Conservation (phyloP, 1,140 invertebrate genomes). For the Drosophila elegans region DNA sequence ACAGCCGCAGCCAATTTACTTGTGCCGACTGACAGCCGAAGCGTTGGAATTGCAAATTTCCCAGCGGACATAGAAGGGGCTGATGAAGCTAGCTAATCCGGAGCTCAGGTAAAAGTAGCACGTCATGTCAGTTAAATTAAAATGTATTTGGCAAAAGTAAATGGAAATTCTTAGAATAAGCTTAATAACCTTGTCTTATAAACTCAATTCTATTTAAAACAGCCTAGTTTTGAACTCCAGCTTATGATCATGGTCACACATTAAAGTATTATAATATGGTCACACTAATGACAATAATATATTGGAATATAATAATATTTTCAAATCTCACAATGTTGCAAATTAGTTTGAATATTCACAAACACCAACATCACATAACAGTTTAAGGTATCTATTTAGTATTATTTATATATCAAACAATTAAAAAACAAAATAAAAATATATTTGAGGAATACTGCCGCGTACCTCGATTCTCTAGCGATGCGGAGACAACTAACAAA, state of each 20-base stretch:
- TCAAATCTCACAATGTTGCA: background rate
- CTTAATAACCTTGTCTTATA: background rate
- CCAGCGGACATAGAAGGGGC: background rate
- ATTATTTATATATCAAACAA: no score
- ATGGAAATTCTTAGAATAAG: no score
- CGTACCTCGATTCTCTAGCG: slow-evolving; percentile 28
- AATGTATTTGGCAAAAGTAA: background rate
- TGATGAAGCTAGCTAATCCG: slow-evolving; percentile 11
- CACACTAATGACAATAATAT: background rate
- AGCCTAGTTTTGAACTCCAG: background rate
- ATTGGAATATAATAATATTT: no score
- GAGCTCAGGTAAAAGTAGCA: background rate
- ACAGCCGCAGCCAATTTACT: slow-evolving; percentile 29
- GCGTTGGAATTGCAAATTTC: slow-evolving; percentile 33
- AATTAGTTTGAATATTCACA: background rate
- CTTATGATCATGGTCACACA: background rate
- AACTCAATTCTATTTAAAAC: background rate
- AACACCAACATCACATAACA: no score
- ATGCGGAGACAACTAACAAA: slow-evolving; percentile 25
- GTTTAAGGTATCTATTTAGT: no score
- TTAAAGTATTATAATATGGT: background rate
- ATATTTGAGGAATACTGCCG: no score
- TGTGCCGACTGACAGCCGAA: slow-evolving; percentile 16
- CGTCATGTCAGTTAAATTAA: background rate
- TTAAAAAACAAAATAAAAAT: no score